Percentiles rank a stretch among this genome's conserved stretches.
phyloP scores from a whole-genome alignment of 2,797 vertebrate genomes.

The Chromis chromis region DNA sequence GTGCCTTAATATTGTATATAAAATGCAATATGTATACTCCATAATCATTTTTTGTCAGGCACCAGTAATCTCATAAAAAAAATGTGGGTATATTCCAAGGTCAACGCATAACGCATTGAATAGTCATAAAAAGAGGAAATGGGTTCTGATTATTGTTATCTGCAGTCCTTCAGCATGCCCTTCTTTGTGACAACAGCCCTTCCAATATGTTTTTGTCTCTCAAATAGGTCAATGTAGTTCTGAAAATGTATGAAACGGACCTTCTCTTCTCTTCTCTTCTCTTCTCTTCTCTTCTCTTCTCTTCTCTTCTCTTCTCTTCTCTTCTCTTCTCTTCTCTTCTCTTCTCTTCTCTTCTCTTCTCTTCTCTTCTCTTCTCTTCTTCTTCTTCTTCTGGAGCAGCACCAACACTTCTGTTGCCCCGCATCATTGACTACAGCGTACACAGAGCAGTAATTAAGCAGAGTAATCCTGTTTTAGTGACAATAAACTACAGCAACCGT shows the following conservation, averaged over 20 bases:
- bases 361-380: no score
- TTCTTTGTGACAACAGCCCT: constrained; percentile 41
- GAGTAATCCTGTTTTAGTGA: constrained; percentile 68
- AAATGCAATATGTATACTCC: constrained; percentile 1
- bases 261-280: constrained; percentile 18
- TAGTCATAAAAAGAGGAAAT: constrained; percentile 60
- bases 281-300: not conserved
- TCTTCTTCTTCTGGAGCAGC: not conserved
- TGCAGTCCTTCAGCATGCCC: constrained; percentile 39
- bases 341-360: no score
- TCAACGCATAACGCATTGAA: constrained; percentile 48
- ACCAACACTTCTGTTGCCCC: constrained; percentile 3
- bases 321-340: no score
- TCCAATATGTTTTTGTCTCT: constrained; percentile 37
- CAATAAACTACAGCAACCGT: constrained; percentile 62
- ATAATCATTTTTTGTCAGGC: not conserved
- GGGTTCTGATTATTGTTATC: constrained; percentile 60
- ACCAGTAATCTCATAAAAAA: not conserved
- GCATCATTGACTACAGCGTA: constrained; percentile 43
- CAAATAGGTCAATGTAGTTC: constrained; percentile 36
- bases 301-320: no score
- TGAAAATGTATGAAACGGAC: constrained; percentile 31
- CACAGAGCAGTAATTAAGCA: constrained; percentile 65
- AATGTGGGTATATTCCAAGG: constrained; percentile 47
- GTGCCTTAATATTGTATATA: not conserved